Percentiles rank a stretch among this genome's conserved stretches.
Conservation (phyloP, 1,140 invertebrate genomes). For the Acromyrmex heyeri region DNA sequence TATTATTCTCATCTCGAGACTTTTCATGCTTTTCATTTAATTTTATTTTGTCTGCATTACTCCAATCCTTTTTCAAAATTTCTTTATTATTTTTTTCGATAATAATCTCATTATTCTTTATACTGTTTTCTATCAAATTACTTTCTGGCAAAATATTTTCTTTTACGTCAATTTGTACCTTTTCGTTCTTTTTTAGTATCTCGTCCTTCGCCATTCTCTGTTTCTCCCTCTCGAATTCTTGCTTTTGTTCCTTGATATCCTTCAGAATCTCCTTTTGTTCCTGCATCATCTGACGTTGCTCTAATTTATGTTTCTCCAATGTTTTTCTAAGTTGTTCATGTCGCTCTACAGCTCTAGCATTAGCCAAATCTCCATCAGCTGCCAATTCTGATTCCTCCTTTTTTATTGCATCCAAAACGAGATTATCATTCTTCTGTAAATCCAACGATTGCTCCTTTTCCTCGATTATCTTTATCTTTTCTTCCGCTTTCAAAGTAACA, state of each 20-base stretch:
- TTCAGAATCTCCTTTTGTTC: conserved; percentile 88
- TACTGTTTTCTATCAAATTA: neutral
- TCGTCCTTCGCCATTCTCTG: conserved; percentile 61
- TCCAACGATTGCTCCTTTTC: conserved; percentile 78
- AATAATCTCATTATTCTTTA: conserved; percentile 7
- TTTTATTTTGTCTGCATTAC: neutral
- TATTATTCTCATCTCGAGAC: conserved; percentile 7
- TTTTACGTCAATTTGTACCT: conserved; percentile 15
- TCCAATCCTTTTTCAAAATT: neutral
- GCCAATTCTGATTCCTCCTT: conserved; percentile 86
- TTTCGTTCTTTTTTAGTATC: conserved; percentile 16
- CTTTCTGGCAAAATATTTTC: neutral
- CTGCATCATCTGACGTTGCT: conserved; percentile 87
- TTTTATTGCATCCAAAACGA: conserved; percentile 85
- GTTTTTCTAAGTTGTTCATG: conserved; percentile 87
- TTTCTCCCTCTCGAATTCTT: conserved; percentile 85
- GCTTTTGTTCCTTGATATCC: conserved; percentile 87
- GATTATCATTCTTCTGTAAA: conserved; percentile 77
- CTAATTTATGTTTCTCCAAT: conserved; percentile 87
- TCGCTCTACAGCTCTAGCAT: conserved; percentile 76
- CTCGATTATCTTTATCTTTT: conserved; percentile 84
- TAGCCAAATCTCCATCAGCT: conserved; percentile 76
- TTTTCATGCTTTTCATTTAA: conserved; percentile 23
- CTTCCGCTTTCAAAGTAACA: conserved; percentile 81
- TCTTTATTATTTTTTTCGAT: conserved; percentile 35